Base-by-base conservation (phyloP, 2,113 vertebrate genomes). In the Nothoprocta pentlandii region DNA sequence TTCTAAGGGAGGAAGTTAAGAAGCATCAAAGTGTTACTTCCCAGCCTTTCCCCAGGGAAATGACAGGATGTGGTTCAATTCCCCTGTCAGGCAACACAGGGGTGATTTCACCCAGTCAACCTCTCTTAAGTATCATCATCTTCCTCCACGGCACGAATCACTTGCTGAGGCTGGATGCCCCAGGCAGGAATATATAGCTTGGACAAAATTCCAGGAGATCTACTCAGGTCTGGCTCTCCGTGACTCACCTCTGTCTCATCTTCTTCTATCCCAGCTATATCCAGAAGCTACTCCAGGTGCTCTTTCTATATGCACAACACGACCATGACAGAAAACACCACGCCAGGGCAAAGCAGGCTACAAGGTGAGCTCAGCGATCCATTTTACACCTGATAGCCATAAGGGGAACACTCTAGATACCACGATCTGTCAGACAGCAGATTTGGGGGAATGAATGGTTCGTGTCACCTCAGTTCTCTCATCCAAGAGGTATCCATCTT, bases 31-130 rank as follows among this genome's bases (percentile, higher is more conserved):
- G 3, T 5, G 5, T 32, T 36, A 47, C 7, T 19, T 15, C 15
- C 71, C 23, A 84, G 42, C 28, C n/a, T 16, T 47, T 47, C 13
- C 30, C 13, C 25, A 32, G 4, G 26, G 58, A 64, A 77, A 21
- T 8, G 30, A 39, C 4, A 22, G 0, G 39, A 22, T 2, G 5
- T 5, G 3, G 32, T 41, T 75, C 13, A 79, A 16, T 42, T 56
- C n/a, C 20, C 14, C 19, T 44, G n/a, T 30, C 44, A 51, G 30
- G 59, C 26, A 62, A 20, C 2, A 19, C 1, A 49, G 0, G 16
- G 26, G 26, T 23, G 26, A 51, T 77, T 77, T 81, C 39, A 53
- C 10, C 47, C 15, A 30, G 39, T 39, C 9, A 46, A 61, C n/a
- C 21, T 39, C 21, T 42, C 16, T 47, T 25, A 25, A 25, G n/a